Evolutionary conservation across 2,113 vertebrate genomes (phyloP), one percentile per base, ranked within the genome.

Genomic region (Loxodonta africana): DNA sequence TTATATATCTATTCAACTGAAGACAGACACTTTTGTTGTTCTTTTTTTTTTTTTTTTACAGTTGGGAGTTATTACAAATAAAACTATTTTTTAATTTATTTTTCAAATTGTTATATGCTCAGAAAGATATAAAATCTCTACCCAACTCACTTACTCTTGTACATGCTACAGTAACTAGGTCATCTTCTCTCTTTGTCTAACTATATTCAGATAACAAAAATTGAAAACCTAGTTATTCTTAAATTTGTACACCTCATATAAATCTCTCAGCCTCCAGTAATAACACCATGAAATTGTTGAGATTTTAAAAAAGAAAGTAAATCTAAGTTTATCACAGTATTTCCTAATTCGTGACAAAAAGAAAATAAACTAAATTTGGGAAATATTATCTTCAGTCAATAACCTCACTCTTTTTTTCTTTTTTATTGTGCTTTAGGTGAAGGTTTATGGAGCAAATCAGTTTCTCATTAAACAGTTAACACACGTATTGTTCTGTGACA

Each of bases 331-430:
- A 76, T 82, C 8, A 63, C 2, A 51, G 8, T 71, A 63, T 82
- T 69, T 88, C 62, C 30, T 71, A 57, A 41, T 63, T 65, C 81
- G 7, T 48, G 25, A 87, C 15, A 60, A 87, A 63, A 83, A n/a
- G 53, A 85, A 95, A 33, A 48, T 65, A 84, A 76, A 82, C 23
- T 86, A 21, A 89, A 83, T 65, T 80, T 95, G 60, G 7, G 25
- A 89, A 80, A 83, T 20, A 90, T 6, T 21, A 62, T 12, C 73
- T 87, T 74, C 17, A 76, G 26, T 95, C 51, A 82, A 30, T 78
- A 57, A 57, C 15, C 53, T 57, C 53, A 57, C 53, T 11, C 14
- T 57, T 57, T 17, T 57, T 57, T 57, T 57, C 9, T 48, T 48
- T 48, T 48, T 48, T 48, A 57, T 57, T 57, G 11, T 57, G 53